Evolutionary conservation across 1,140 invertebrate species (phyloP).

Genomic region (Saxidomus purpurata): DNA sequence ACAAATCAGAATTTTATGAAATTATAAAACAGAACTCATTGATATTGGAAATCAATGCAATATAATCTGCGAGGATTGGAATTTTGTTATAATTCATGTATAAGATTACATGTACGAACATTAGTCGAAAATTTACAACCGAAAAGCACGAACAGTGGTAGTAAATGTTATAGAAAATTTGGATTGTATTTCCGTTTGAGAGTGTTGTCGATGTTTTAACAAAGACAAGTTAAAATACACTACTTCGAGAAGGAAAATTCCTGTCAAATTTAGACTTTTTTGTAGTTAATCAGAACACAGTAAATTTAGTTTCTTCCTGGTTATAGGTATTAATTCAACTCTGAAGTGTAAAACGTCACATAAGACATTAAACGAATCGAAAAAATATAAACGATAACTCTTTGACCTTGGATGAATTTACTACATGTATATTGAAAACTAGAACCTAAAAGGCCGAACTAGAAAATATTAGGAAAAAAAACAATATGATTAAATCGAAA

Average conservation of each 20-base stretch:
- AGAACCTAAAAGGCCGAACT: too few species aligned
- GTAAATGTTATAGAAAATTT: neutral
- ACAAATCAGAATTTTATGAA: neutral
- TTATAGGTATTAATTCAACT: neutral
- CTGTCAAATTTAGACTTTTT: neutral
- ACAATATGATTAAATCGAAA: too few species aligned
- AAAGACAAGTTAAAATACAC: too few species aligned
- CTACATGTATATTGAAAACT: too few species aligned
- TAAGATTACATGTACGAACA: neutral
- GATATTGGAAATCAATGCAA: neutral
- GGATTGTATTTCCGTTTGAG: neutral
- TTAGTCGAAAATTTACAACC: neutral
- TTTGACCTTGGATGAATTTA: too few species aligned
- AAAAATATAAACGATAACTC: too few species aligned
- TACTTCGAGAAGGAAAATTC: too few species aligned
- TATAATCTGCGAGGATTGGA: neutral
- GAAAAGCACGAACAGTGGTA: neutral
- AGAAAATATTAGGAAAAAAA: too few species aligned
- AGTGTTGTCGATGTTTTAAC: neutral
- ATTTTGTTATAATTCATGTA: neutral
- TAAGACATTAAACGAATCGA: too few species aligned
- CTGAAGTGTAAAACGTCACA: neutral
- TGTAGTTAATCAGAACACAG: neutral
- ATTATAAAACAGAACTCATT: neutral
- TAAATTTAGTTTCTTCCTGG: neutral